Conservation (phyloP, 2,888 invertebrate species). For the Drosophila prolongata region DNA sequence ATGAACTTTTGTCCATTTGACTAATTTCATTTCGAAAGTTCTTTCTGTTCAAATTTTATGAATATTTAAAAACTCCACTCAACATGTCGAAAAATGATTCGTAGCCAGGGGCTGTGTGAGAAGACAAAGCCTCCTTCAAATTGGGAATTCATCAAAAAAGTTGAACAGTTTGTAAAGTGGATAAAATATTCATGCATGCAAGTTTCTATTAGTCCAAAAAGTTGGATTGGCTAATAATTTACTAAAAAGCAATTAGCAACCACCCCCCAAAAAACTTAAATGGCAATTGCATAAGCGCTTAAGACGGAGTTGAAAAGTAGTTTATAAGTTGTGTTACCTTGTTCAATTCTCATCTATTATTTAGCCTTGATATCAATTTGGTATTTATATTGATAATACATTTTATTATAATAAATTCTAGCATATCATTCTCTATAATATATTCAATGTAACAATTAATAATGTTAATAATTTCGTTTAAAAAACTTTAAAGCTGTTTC, state of each 20-base stretch:
- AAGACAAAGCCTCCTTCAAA: constrained; percentile 73
- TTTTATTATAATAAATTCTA: no score
- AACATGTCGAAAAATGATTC: constrained; percentile 47
- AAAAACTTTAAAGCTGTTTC: no score
- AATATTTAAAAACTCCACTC: constrained; percentile 71
- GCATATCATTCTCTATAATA: no score
- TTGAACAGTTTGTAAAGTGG: constrained; percentile 66
- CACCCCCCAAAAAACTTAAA: constrained; percentile 27
- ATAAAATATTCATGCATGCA: constrained; percentile 78
- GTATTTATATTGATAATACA: no score
- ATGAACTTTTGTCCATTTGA: constrained; percentile 74
- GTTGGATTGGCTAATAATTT: constrained; percentile 74
- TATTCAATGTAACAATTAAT: no score
- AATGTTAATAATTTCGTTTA: no score
- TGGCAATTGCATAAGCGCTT: background rate
- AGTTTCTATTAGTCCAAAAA: constrained; percentile 73
- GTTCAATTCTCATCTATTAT: no score
- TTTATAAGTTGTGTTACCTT: background rate
- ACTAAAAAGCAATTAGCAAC: constrained; percentile 69
- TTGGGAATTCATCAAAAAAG: constrained; percentile 81
- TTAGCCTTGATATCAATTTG: no score
- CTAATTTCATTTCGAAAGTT: constrained; percentile 74
- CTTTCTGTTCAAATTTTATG: constrained; percentile 67
- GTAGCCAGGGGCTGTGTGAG: constrained; percentile 12
- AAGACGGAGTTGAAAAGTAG: background rate